Conservation (phyloP, 2,888 invertebrate species). For the Cheilosia vulpina region DNA sequence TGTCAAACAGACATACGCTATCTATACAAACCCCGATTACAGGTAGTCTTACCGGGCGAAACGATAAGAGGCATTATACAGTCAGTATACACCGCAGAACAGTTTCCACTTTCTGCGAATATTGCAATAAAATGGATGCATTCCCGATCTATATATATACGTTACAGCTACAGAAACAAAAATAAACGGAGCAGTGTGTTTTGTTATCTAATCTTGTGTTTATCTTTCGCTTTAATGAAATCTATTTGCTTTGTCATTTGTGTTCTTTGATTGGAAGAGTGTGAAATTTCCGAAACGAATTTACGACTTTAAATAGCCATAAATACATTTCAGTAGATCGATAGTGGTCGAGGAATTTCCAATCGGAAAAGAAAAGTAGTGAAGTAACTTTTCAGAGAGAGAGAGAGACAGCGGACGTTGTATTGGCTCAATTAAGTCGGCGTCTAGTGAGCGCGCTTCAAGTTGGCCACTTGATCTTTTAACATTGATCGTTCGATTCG, state of each 20-base stretch:
- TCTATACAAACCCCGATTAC: slow-evolving; percentile 13
- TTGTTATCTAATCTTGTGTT: slow-evolving; percentile 57
- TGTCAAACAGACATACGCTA: slow-evolving; percentile 37
- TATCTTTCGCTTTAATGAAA: slow-evolving; percentile 8
- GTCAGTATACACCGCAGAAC: slow-evolving; percentile 6
- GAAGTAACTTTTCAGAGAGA: not conserved
- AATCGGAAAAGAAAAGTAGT: slow-evolving; percentile 1
- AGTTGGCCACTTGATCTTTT: slow-evolving; percentile 41
- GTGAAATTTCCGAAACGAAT: slow-evolving; percentile 2
- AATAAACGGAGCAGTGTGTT: not conserved
- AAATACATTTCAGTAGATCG: not conserved
- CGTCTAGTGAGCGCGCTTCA: slow-evolving; percentile 20
- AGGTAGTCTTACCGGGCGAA: slow-evolving; percentile 21
- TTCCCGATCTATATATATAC: not conserved
- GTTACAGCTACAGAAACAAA: not conserved
- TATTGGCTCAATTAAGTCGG: slow-evolving; percentile 42
- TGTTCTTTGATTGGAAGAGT: not conserved
- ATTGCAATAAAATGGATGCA: slow-evolving; percentile 5
- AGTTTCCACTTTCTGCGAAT: slow-evolving; percentile 31
- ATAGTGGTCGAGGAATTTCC: not conserved
- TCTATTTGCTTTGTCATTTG: slow-evolving; percentile 9
- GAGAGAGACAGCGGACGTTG: not conserved
- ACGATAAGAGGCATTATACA: slow-evolving; percentile 23
- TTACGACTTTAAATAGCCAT: not conserved
- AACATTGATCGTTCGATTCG: slow-evolving; percentile 23